Evolutionary conservation across 1,140 invertebrate genomes (phyloP).

Genomic region (Bombus breviceps): DNA sequence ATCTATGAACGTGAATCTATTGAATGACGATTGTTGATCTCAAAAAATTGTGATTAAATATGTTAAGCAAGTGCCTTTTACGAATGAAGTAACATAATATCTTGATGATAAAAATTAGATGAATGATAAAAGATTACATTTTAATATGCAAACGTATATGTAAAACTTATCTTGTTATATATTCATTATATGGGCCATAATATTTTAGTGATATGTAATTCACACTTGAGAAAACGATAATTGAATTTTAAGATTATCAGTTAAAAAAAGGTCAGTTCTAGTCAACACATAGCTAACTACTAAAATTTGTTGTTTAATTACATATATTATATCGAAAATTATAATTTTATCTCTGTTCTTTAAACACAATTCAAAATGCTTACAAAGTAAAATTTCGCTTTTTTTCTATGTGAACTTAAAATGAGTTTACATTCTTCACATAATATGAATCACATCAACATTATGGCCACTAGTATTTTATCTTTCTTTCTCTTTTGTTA

Average conservation of each 20-base stretch:
- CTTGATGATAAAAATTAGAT: neutral
- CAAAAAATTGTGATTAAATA: neutral
- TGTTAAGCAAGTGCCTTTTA: neutral
- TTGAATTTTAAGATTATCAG: neutral
- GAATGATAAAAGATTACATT: neutral
- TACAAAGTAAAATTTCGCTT: neutral
- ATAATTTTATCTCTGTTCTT: neutral
- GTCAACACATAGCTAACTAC: constrained; percentile 3
- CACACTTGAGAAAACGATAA: neutral
- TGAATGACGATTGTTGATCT: constrained; percentile 66
- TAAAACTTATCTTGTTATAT: neutral
- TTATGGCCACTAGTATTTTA: neutral
- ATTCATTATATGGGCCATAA: neutral
- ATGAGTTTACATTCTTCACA: neutral
- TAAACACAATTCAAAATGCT: neutral
- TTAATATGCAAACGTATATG: neutral
- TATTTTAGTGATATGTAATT: neutral
- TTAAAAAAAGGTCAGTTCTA: neutral
- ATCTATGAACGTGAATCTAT: constrained; percentile 69
- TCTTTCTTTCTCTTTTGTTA: neutral
- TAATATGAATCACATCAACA: neutral
- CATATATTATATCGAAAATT: neutral
- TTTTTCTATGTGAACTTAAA: neutral
- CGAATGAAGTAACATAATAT: neutral
- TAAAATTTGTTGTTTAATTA: neutral